These are phyloP conservation scores for Halichoeres trimaculatus DNA, from an alignment of 2,113 vertebrate species.

Conservation along the genomic window DNA sequence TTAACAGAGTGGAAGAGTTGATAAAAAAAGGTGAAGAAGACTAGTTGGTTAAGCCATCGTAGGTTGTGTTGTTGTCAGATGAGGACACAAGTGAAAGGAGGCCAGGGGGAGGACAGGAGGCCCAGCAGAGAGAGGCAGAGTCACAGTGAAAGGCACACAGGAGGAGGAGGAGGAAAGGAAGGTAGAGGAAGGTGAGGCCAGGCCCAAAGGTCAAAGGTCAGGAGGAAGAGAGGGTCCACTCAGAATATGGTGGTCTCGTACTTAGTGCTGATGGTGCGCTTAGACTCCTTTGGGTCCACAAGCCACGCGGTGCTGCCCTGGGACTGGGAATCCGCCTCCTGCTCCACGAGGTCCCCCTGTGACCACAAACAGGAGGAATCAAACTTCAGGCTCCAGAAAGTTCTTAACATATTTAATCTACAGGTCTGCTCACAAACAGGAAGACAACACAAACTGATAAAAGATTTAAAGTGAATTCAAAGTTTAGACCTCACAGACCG, in stretches of 20 bases:
- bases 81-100: constrained; percentile 7
- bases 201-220: constrained; percentile 38
- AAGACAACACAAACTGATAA: too few relatives aligned
- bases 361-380: constrained; percentile 21
- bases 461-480: too few relatives aligned
- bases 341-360: constrained; percentile 88
- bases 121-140: constrained; percentile 46
- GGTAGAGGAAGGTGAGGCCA: constrained; percentile 20
- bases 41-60: constrained; percentile 7
- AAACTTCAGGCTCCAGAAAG: background rate
- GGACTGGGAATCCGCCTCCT: constrained; percentile 87
- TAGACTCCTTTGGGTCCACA: constrained; percentile 94
- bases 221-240: constrained; percentile 66
- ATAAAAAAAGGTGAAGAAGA: constrained; percentile 5
- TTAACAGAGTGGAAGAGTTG: constrained; percentile 15
- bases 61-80: constrained; percentile 20
- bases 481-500: too few relatives aligned
- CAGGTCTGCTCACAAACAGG: background rate
- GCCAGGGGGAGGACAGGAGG: background rate
- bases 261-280: constrained; percentile 97
- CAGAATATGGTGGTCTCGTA: constrained; percentile 99
- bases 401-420: background rate
- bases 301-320: constrained; percentile 93
- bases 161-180: constrained; percentile 42
- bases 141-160: constrained; percentile 77